Evolutionary conservation across 2,113 vertebrate species (phyloP), one percentile per base, ranked within the genome.

Genomic region (Phyllostomus hastatus): DNA sequence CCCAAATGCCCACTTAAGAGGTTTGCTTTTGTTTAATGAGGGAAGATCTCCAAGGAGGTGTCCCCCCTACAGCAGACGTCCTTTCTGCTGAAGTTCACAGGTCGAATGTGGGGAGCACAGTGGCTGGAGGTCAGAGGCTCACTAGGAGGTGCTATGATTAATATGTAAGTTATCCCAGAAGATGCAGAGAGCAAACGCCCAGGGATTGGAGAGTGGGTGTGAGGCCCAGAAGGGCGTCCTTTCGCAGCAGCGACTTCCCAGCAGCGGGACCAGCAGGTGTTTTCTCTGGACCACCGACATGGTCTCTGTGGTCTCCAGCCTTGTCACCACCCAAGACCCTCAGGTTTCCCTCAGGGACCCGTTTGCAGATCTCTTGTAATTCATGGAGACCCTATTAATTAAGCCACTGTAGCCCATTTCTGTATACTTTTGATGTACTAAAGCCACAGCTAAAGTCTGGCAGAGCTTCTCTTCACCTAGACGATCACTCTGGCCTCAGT

Each of bases 81-180:
- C 90, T 96, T 94, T 97, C 95, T 97, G 88, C 96, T 96, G 93
- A 94, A 96, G 97, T 96, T 91, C 80, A 95, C 96, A 94, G 93
- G 94, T 97, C 57, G 70, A 79, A 94, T 94, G 91, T 96, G 86
- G 96, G 97, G 93, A 96, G 80, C 96, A 91, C 93, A 95, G 87
- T 94, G 86, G 75, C 97, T 91, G 91, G 91, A 96, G 92, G 95
- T 95, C 97, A 97, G 95, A 91, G 78, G 95, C 90, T 93, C 97
- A 90, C 94, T 97, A 95, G 97, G 94, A 96, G 94, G 24, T 96
- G 91, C 96, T 97, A 83, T 94, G 89, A 93, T 59, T 96, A 89
- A 93, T 96, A 85, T 94, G 85, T 95, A 96, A 95, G 94, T 97
- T 88, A 94, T 87, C 81, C 96, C 91, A 96, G 97, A 81, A 86